phyloP scores from a whole-genome alignment of 2,113 vertebrate genomes.

The Fukomys damarensis region DNA sequence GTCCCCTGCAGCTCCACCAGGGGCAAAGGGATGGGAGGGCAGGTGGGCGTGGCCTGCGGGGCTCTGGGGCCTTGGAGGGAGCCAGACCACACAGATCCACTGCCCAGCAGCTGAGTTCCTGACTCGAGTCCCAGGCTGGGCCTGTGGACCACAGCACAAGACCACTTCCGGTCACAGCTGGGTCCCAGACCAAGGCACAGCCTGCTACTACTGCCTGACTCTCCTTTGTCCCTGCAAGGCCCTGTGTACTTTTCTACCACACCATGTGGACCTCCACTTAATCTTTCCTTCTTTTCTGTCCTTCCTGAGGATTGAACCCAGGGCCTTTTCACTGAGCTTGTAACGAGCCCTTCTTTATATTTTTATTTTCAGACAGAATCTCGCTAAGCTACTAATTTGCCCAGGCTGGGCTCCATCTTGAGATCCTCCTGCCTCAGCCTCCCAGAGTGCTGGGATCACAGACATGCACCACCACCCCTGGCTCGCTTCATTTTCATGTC shows the following conservation, averaged over 20 bases:
- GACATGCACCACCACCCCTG: neutral
- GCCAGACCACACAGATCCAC: no score
- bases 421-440: neutral
- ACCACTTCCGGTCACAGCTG: no score
- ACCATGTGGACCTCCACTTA: neutral
- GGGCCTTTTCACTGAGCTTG: neutral
- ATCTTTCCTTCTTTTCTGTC: neutral
- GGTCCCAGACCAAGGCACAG: neutral
- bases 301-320: neutral
- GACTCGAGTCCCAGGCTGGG: no score
- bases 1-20: neutral
- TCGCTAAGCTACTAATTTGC: neutral
- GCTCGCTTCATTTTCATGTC: neutral
- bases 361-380: neutral
- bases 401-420: neutral
- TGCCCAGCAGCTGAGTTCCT: no score
- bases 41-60: no score
- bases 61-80: no score
- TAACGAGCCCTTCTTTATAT: neutral
- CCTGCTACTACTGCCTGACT: no score
- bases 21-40: neutral
- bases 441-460: neutral
- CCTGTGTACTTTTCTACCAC: fast-evolving
- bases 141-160: neutral
- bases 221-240: neutral